These are phyloP conservation scores for Dryomyza anilis DNA, from an alignment of 2,888 invertebrate species.

Conservation along the genomic window DNA sequence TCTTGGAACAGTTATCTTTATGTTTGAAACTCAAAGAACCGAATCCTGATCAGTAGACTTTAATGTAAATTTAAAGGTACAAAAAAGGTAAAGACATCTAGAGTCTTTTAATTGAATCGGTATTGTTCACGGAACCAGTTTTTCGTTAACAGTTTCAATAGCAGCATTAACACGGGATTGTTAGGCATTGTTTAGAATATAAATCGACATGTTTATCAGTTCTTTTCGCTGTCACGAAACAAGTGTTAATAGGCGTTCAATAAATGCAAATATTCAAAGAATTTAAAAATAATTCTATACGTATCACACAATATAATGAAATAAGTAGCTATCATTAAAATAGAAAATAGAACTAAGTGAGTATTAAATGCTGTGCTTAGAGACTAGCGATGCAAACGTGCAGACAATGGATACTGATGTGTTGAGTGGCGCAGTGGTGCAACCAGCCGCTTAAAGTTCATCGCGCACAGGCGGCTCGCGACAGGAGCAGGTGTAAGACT, in stretches of 20 bases:
- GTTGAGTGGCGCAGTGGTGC: neutral
- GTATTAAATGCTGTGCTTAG: too few relatives aligned
- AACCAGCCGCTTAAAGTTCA: constrained; percentile 46
- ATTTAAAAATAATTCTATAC: constrained; percentile 1
- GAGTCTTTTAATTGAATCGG: too few relatives aligned
- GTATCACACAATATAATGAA: neutral
- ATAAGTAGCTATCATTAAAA: too few relatives aligned
- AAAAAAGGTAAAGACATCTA: too few relatives aligned
- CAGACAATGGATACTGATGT: neutral
- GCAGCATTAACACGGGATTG: too few relatives aligned
- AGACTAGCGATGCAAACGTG: too few relatives aligned
- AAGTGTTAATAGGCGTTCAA: constrained; percentile 4
- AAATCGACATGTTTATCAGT: constrained; percentile 25
- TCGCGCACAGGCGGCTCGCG: constrained; percentile 45
- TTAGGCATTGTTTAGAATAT: constrained; percentile 22
- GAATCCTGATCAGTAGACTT: too few relatives aligned
- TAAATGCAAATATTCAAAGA: neutral
- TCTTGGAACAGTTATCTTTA: too few relatives aligned
- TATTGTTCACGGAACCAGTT: too few relatives aligned
- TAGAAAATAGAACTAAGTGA: neutral
- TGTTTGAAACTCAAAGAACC: too few relatives aligned
- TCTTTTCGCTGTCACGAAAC: constrained; percentile 5
- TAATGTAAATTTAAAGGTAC: too few relatives aligned
- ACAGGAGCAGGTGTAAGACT: constrained; percentile 56
- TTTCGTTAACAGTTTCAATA: too few relatives aligned